Base-by-base conservation (phyloP, 2,797 vertebrate genomes). In the Clarias pachynema region DNA sequence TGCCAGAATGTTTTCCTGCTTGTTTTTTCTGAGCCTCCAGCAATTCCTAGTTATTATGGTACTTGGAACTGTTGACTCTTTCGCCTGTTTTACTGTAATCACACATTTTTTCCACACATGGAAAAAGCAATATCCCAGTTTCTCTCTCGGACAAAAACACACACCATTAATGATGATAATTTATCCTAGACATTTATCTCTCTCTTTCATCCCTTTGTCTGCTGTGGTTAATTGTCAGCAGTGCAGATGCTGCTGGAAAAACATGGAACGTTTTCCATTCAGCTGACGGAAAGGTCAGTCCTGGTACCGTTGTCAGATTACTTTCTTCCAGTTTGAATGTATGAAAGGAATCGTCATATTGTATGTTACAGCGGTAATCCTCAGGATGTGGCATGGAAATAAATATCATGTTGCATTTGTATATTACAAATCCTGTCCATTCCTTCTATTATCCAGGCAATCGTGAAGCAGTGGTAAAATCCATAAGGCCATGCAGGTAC, bases 161-260 rank as follows among this genome's bases (percentile, higher is more conserved):
- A 15, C 22, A 44, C 77, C 15, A 16, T 44, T 65, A 65, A 49
- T 49, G 34, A 79, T 63, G 10, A 63, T 62, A 0, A 87, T 53
- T 34, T 60, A 66, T 34, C 26, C 44, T 66, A 49, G 44, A 75
- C 59, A 5, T 49, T 82, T 14, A 5, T 86, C n/a, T 66, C 26
- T 62, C 29, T 59, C 74, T 79, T 24, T 77, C 20, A 26, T 79
- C 81, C 70, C 77, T 29, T 34, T 79, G 59, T 79, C 31, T n/a
- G 77, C 31, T 62, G 22, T 40, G 57, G 57, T 37, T n/a, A 79
- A 37, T 37, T 22, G 57, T n/a, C 57, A 37, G 22, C 31, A n/a
- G 22, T 60, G 57, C 77, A 79, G 77, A 59, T 79, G 59, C 59
- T 62, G 59, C 77, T 79, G 77, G 57, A 26, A 79, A 62, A 62